Evolutionary conservation across 2,797 vertebrate species (phyloP), one percentile per base, ranked within the genome.

Genomic region (Nannoperca obscura): DNA sequence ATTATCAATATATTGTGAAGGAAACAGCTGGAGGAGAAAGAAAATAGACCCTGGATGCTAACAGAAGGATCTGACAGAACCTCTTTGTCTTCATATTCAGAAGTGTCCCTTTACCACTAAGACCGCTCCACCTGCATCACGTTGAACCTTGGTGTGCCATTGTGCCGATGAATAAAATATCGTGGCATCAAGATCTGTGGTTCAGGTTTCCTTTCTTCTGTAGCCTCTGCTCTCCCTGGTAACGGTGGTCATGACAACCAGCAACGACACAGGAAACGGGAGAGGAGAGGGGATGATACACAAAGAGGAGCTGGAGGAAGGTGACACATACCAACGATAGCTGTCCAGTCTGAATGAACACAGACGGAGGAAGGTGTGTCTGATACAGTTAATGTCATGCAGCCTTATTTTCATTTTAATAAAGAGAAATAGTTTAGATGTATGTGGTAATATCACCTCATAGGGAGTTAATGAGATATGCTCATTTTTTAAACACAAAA

Each of bases 131-230:
- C 52, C 38, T 73, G 71, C 79, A 40, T 83, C 14, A 77, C 78
- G 66, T 55, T 64, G 80, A 78, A 67, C 84, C 63, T 50, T 46
- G 30, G 55, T 78, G 70, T 62, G 68, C 82, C 68, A 72, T 65
- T 74, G 70, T 40, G 86, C 82, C 46, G 59, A 94, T 96, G 93
- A 96, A 96, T 96, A 93, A 96, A 95, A 95, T 90, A 96, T 95
- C 69, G 71, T 38, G 76, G 89, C 84, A 86, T 92, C 88, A 81
- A 90, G 93, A 95, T 92, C 92, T 61, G 68, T 58, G 86, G 91
- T 87, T 95, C 90, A 66, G 90, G 91, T 95, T 95, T 90, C 95
- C 85, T 88, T 92, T 93, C 88, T 94, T 82, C 81, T 88, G 80
- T 89, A 67, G 85, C 88, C 86, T 83, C 83, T 20, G 0, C 65